Evolutionary conservation across 2,888 invertebrate species (phyloP), one percentile per base, ranked within the genome.

Genomic region (Dryobotodes eremita): DNA sequence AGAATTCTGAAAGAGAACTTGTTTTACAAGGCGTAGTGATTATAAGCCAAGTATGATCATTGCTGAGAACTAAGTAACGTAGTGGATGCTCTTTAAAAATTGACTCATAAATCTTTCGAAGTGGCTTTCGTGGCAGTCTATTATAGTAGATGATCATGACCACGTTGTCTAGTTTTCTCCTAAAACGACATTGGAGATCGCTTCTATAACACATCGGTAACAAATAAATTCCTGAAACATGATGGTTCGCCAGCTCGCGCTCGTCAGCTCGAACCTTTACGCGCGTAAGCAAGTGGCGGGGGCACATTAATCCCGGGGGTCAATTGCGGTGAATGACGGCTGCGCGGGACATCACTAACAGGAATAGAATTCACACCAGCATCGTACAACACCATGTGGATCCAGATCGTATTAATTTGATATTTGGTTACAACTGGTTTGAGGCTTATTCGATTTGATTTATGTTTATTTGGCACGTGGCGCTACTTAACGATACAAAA

Each of bases 261-360:
- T n/a, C 64, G 17, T 64, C 46, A 80, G 26, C 17, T 26, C 66
- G n/a, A 59, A 74, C 71, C 77, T 68, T 73, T 71, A 71, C 17
- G n/a, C 46, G 69, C 78, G 82, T 75, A 82, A 82, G 72, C 71
- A 84, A 82, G 73, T 86, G 75, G 86, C 79, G 83, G 86, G 86
- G 85, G 65, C 80, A 86, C 85, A 86, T 84, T 85, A 66, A 85
- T 85, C 80, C 57, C 66, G 62, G 48, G 75, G 86, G 85, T 85
- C 86, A 85, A 86, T 85, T 85, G 80, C 50, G n/a, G 77, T 64
- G 84, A 75, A 68, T 42, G 84, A 64, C 79, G 76, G 64, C 75
- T 42, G 55, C 71, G 65, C 61, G 75, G 72, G 6, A 62, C 86
- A 86, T 86, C 86, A 85, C 86, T 86, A 79, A 62, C 83, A 79